These are phyloP conservation scores for Drosophila dunni DNA, from an alignment of 1,140 invertebrate genomes.

Conservation along the genomic window DNA sequence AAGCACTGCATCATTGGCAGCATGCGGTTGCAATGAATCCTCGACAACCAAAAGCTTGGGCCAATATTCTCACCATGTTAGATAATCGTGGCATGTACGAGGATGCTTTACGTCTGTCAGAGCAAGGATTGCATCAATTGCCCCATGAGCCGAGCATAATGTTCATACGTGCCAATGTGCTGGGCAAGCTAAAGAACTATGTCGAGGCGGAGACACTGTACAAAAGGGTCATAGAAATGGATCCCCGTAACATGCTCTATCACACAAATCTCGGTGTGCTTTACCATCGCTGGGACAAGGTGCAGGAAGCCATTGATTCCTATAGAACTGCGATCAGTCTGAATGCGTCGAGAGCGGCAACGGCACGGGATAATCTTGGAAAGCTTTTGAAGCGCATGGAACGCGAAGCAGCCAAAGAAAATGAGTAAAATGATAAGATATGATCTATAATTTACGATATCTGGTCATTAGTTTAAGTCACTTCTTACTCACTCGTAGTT, in stretches of 20 bases:
- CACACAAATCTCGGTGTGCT: constrained; percentile 95
- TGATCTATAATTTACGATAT: background rate
- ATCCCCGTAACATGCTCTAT: constrained; percentile 89
- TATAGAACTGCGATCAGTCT: constrained; percentile 89
- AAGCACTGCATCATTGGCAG: constrained; percentile 90
- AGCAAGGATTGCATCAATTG: constrained; percentile 88
- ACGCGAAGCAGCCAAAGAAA: constrained; percentile 39
- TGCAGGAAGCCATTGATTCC: constrained; percentile 89
- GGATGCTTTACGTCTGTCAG: constrained; percentile 89
- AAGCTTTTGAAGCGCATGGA: constrained; percentile 67
- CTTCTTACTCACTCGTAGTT: background rate
- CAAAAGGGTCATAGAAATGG: constrained; percentile 89
- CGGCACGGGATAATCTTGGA: constrained; percentile 70
- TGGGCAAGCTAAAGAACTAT: constrained; percentile 92
- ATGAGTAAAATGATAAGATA: constrained; percentile 6
- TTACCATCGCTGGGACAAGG: constrained; percentile 96
- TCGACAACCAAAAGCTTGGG: constrained; percentile 94
- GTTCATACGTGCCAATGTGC: constrained; percentile 95
- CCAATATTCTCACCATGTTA: constrained; percentile 94
- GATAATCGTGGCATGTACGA: constrained; percentile 91
- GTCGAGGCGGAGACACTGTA: constrained; percentile 93
- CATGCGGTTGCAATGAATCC: constrained; percentile 92
- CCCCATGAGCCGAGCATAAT: constrained; percentile 90
- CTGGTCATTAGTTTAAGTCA: constrained; percentile 25
- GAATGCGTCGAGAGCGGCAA: constrained; percentile 54